Percentiles rank a stretch among this genome's conserved stretches.
Evolutionary conservation across 2,797 vertebrate genomes (phyloP).

Genomic region (Pipistrellus pipistrellus): DNA sequence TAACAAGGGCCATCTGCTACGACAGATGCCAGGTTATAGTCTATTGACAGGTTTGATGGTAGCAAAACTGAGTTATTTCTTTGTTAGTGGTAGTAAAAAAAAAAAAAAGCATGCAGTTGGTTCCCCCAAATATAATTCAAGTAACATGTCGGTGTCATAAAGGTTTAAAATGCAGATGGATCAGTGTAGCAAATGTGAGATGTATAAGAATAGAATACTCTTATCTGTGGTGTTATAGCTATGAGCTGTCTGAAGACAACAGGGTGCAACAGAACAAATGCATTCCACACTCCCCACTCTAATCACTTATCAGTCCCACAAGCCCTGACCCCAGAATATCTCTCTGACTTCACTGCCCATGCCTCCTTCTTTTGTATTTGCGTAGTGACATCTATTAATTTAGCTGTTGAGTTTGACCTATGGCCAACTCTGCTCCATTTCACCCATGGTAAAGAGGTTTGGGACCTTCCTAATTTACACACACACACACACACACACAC

Average conservation of each 20-base stretch:
- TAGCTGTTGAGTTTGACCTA: neutral
- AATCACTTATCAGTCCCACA: neutral
- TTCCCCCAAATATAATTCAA: constrained; percentile 37
- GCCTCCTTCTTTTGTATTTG: neutral
- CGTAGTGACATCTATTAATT: neutral
- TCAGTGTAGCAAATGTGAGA: neutral
- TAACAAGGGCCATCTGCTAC: neutral
- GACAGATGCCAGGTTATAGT: constrained; percentile 38
- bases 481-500: too few relatives aligned
- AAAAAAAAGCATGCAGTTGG: constrained; percentile 35
- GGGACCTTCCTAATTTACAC: neutral
- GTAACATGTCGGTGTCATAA: neutral
- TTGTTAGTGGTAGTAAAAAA: constrained; percentile 19
- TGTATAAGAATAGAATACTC: neutral
- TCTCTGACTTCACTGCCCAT: neutral
- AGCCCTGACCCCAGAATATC: neutral
- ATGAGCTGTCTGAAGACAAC: neutral
- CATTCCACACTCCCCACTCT: neutral
- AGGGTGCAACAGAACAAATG: neutral
- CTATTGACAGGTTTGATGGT: constrained; percentile 4
- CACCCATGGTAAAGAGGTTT: neutral
- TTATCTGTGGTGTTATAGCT: neutral
- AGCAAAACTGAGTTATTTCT: constrained; percentile 46
- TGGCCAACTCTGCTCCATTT: neutral
- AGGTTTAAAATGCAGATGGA: constrained; percentile 25